A percentile compares a stretch with the other conserved stretches of the same genome.
Evolutionary conservation across 1,140 invertebrate species (phyloP).

Genomic region (Meloidogyne floridensis): DNA sequence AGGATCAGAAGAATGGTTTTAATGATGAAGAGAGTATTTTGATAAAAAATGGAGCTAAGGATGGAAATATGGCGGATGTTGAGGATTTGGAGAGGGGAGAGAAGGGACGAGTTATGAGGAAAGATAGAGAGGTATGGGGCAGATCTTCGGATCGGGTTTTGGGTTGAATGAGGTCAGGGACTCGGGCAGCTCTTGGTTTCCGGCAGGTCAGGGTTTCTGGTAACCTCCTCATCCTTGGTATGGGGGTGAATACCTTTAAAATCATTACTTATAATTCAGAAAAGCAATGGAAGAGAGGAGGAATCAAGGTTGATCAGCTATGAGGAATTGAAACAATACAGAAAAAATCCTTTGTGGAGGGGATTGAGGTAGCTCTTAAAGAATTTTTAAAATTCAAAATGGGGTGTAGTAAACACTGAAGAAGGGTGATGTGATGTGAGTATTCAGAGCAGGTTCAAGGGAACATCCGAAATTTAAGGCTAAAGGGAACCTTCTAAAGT

Average conservation of each 20-base stretch:
- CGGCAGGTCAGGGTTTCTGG: no score
- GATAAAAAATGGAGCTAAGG: background rate
- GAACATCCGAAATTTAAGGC: no score
- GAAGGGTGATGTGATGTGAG: no score
- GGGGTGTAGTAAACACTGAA: no score
- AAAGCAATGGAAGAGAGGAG: background rate
- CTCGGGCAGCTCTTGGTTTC: no score
- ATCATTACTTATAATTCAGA: background rate
- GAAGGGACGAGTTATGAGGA: background rate
- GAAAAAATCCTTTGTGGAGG: slow-evolving; percentile 10
- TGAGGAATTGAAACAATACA: slow-evolving; percentile 18
- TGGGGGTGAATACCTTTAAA: background rate
- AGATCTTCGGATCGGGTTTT: no score
- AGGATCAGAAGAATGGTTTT: no score
- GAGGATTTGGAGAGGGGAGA: background rate
- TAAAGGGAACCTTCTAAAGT: no score
- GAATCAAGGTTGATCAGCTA: background rate
- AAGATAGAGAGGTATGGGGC: background rate
- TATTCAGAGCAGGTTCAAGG: no score
- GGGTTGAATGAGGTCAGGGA: no score
- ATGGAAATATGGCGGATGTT: background rate
- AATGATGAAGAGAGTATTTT: background rate
- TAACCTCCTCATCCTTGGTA: no score
- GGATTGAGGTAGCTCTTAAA: background rate
- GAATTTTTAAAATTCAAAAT: no score